Percentiles rank a stretch among this genome's conserved stretches.
phyloP scores from a whole-genome alignment of 2,797 vertebrate genomes.

The Oryzias dopingdopingensis region DNA sequence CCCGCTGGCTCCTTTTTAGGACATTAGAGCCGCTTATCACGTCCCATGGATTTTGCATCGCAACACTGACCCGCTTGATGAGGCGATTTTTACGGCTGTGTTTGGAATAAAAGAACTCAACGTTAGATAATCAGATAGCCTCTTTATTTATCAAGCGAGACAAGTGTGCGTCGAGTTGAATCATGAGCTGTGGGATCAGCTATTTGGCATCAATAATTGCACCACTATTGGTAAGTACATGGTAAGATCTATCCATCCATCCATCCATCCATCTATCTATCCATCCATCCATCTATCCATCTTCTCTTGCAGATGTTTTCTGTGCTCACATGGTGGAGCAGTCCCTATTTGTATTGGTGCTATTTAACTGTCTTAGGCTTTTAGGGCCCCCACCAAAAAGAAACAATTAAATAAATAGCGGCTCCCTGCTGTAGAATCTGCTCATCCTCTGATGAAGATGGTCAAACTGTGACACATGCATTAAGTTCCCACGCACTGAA shows the following conservation, averaged over 20 bases:
- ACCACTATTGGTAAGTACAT: slow-evolving; percentile 69
- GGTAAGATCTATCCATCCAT: slow-evolving; percentile 40
- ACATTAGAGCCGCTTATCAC: slow-evolving; percentile 49
- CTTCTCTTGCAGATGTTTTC: slow-evolving; percentile 3
- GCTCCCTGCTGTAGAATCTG: slow-evolving; percentile 4
- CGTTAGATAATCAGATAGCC: slow-evolving; percentile 7
- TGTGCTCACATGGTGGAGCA: slow-evolving; percentile 35
- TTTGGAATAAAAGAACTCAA: slow-evolving; percentile 61
- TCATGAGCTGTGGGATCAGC: slow-evolving; percentile 39
- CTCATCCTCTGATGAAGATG: slow-evolving; percentile 21
- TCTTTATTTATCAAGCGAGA: slow-evolving; percentile 33
- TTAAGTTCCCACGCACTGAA: slow-evolving; percentile 48
- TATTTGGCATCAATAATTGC: slow-evolving; percentile 41
- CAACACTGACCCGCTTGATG: slow-evolving; percentile 6
- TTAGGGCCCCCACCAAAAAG: slow-evolving; percentile 5
- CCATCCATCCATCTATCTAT: slow-evolving; percentile 40
- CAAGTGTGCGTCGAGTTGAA: slow-evolving; percentile 41
- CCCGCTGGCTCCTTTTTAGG: slow-evolving; percentile 39
- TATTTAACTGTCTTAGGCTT: slow-evolving; percentile 23
- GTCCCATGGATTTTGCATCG: slow-evolving; percentile 51
- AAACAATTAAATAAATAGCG: slow-evolving; percentile 10
- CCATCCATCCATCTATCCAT: slow-evolving; percentile 27
- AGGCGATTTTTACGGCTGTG: slow-evolving; percentile 19
- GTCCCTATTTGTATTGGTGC: slow-evolving; percentile 28
- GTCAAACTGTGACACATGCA: slow-evolving; percentile 36